These are phyloP conservation scores for Helicoverpa zea DNA, from an alignment of 1,140 invertebrate species.

Conservation along the genomic window DNA sequence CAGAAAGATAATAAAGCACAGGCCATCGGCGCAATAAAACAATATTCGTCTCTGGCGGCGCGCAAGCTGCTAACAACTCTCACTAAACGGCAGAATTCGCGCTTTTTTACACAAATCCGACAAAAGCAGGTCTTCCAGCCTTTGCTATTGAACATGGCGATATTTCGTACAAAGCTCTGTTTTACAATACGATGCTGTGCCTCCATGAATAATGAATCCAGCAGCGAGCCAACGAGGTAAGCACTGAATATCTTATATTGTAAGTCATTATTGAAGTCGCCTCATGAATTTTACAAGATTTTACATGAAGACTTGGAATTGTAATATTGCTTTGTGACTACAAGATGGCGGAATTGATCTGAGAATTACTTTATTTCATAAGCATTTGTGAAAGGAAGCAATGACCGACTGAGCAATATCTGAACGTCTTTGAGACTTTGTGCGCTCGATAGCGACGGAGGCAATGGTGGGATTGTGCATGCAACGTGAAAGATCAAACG, in stretches of 20 bases:
- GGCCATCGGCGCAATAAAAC: background rate
- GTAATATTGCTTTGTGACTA: background rate
- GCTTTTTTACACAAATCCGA: background rate
- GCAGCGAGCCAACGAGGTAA: constrained; percentile 4
- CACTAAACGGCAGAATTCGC: background rate
- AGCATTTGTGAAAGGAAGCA: too few species aligned
- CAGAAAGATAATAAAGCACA: background rate
- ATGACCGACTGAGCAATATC: too few species aligned
- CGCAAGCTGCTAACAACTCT: background rate
- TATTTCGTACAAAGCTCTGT: constrained; percentile 14
- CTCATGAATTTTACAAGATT: constrained; percentile 12
- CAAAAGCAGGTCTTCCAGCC: background rate
- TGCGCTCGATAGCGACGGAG: too few species aligned
- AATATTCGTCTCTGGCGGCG: background rate
- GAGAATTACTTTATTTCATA: too few species aligned
- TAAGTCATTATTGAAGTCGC: constrained; percentile 17
- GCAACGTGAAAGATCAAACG: too few species aligned
- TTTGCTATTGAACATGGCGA: constrained; percentile 16
- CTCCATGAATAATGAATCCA: constrained; percentile 25
- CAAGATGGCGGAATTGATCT: background rate
- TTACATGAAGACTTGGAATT: background rate
- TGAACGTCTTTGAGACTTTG: too few species aligned
- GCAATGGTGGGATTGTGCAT: too few species aligned
- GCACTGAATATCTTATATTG: constrained; percentile 26
- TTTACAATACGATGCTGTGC: background rate